Evolutionary conservation across 2,797 vertebrate species (phyloP).

Genomic region (Eremophila alpestris): DNA sequence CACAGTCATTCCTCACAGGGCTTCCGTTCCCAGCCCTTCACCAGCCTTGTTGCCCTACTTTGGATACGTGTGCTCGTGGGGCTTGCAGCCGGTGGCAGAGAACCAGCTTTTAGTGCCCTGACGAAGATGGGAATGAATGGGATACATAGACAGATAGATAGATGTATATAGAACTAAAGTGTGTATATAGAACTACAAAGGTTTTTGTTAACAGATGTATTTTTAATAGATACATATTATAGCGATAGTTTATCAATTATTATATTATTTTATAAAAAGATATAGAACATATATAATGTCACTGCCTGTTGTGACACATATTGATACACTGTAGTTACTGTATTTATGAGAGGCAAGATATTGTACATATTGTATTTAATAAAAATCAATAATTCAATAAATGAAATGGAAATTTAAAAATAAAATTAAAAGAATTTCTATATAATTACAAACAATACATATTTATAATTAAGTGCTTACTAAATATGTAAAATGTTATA

Average conservation of each 20-base stretch:
- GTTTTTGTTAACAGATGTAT: neutral
- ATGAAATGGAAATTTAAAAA: neutral
- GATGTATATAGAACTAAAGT: no score
- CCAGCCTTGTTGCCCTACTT: neutral
- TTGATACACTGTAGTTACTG: neutral
- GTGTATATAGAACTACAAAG: neutral
- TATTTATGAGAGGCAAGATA: neutral
- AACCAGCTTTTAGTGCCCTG: no score
- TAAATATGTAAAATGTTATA: neutral
- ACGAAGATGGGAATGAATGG: neutral
- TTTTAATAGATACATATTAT: neutral
- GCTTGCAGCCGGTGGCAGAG: neutral
- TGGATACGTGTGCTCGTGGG: neutral
- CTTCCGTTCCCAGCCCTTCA: neutral
- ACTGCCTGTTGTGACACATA: neutral
- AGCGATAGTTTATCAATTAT: neutral
- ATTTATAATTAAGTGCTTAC: neutral
- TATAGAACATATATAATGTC: neutral
- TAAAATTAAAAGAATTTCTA: no score
- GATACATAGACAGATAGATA: neutral
- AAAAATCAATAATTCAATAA: neutral
- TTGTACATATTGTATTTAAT: neutral
- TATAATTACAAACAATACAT: neutral
- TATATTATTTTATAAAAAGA: neutral
- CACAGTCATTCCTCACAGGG: rapidly evolving